Percentiles rank a stretch among this genome's conserved stretches.
These are phyloP conservation scores for Drosophila longiperda DNA, from an alignment of 2,888 invertebrate genomes.

Conservation along the genomic window DNA sequence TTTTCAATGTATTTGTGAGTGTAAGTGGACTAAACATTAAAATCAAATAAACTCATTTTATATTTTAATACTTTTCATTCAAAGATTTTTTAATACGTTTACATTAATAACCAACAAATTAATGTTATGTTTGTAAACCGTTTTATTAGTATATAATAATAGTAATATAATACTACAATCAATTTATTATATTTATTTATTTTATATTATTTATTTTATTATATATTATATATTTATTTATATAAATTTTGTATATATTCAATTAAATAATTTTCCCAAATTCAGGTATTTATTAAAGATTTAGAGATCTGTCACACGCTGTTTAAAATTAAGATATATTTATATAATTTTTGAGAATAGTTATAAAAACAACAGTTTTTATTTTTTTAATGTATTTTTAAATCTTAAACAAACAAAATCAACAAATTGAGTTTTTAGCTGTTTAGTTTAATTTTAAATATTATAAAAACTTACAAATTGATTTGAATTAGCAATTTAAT, in stretches of 20 bases:
- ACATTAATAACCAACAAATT: neutral
- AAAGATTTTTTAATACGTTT: neutral
- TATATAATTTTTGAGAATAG: neutral
- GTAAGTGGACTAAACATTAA: neutral
- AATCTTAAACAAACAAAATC: neutral
- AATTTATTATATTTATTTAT: neutral
- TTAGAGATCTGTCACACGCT: neutral
- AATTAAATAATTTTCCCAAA: neutral
- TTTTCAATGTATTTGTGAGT: neutral
- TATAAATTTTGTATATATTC: too few relatives aligned
- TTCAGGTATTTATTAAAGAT: neutral
- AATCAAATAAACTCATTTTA: neutral
- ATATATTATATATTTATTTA: neutral
- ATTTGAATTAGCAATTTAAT: neutral
- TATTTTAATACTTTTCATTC: neutral
- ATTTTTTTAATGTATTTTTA: neutral
- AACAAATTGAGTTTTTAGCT: neutral
- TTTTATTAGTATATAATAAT: neutral
- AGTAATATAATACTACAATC: neutral
- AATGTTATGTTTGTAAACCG: neutral
- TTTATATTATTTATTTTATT: neutral
- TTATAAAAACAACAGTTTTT: neutral
- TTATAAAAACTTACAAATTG: neutral
- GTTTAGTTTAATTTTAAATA: too few relatives aligned
- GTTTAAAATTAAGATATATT: neutral